Evolutionary conservation across 2,113 vertebrate genomes (phyloP).

Genomic region (Colaptes auratus): DNA sequence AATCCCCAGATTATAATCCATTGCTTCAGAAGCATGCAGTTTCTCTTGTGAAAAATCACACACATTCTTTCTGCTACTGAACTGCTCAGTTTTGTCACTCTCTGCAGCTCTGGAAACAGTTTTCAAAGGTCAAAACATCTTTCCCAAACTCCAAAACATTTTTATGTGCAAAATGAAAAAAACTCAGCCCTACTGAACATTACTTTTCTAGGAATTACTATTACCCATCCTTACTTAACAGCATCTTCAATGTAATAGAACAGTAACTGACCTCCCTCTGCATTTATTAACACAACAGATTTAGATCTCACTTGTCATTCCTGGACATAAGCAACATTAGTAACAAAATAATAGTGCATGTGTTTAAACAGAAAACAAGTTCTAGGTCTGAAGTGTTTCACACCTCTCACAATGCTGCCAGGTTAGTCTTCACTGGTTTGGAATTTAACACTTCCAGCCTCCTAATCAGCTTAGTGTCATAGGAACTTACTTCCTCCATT

Average conservation of each 20-base stretch:
- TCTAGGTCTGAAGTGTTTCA: neutral
- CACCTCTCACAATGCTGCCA: neutral
- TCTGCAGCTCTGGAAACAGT: neutral
- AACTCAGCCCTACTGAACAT: neutral
- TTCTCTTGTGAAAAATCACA: neutral
- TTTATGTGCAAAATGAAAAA: neutral
- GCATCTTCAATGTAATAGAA: neutral
- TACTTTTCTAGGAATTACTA: neutral
- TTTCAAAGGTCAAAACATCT: neutral
- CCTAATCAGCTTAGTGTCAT: neutral
- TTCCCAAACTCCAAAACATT: neutral
- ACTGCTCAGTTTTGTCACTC: neutral
- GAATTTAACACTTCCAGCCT: neutral
- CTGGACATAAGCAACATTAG: neutral
- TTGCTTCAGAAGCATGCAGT: neutral
- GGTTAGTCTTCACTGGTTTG: neutral
- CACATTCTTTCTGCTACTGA: neutral
- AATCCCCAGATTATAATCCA: neutral
- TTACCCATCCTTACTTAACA: neutral
- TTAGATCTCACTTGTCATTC: neutral
- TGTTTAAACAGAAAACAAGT: neutral
- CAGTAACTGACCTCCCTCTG: neutral
- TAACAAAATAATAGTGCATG: neutral
- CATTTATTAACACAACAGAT: neutral
- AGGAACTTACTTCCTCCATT: neutral